Evolutionary conservation across 2,888 invertebrate species (phyloP).

Genomic region (Perdita meconis): DNA sequence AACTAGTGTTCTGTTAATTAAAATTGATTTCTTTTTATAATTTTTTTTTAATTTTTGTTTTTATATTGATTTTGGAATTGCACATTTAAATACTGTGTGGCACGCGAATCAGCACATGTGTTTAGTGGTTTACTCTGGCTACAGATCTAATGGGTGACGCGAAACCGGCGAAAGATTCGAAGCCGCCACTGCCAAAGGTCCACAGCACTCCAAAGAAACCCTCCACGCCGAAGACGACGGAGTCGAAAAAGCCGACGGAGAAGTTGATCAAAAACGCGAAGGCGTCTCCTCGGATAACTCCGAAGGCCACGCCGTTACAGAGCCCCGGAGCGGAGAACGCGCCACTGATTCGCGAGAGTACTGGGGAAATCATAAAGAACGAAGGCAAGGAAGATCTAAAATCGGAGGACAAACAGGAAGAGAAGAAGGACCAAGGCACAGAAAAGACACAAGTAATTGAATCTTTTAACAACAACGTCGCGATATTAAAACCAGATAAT

Average conservation of each 20-base stretch:
- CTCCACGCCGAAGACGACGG: conserved; percentile 74
- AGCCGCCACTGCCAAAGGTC: conserved; percentile 87
- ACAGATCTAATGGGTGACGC: conserved; percentile 79
- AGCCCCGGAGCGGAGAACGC: conserved; percentile 85
- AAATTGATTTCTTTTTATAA: conserved; percentile 15
- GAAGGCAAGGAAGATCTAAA: conserved; percentile 74
- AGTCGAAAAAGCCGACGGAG: conserved; percentile 77
- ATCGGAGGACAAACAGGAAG: conserved; percentile 74
- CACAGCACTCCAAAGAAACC: conserved; percentile 84
- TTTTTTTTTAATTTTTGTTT: conserved; percentile 17
- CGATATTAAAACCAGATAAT: no score
- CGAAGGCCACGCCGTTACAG: conserved; percentile 86
- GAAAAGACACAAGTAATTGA: conserved; percentile 72
- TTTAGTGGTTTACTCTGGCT: conserved; percentile 2
- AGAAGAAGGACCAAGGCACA: conserved; percentile 80
- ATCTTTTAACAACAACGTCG: not conserved
- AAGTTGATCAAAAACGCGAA: conserved; percentile 79
- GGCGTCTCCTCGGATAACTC: conserved; percentile 84
- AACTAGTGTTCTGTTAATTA: not conserved
- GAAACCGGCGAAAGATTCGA: conserved; percentile 86
- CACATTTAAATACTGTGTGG: conserved; percentile 79
- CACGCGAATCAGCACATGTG: not conserved
- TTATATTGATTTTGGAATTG: conserved; percentile 71
- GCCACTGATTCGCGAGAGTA: conserved; percentile 79
- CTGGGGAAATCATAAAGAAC: conserved; percentile 75